Percentiles rank a stretch among this genome's conserved stretches.
Evolutionary conservation across 2,113 vertebrate genomes (phyloP).

Genomic region (Malurus melanocephalus): DNA sequence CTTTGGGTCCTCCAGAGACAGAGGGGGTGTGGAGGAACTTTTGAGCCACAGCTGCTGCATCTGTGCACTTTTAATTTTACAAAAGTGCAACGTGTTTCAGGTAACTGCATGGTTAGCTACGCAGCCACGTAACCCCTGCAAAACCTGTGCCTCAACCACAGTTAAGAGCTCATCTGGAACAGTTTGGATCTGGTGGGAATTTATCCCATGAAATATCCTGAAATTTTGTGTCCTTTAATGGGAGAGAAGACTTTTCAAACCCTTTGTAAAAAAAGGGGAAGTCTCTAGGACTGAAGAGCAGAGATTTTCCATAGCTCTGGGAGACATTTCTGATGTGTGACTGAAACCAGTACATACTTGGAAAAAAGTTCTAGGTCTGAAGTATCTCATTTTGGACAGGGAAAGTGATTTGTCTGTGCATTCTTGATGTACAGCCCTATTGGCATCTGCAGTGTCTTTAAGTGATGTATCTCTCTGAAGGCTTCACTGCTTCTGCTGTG

Average conservation of each 20-base stretch:
- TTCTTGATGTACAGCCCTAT: not conserved
- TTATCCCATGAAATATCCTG: not conserved
- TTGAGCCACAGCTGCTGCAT: not conserved
- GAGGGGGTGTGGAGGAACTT: not conserved
- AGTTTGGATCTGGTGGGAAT: not conserved
- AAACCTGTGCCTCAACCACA: not conserved
- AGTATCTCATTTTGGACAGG: not conserved
- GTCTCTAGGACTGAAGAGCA: not conserved
- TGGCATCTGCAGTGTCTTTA: not conserved
- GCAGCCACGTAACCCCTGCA: not conserved
- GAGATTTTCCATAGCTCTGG: not conserved
- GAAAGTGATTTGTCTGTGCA: not conserved
- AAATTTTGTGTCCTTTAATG: not conserved
- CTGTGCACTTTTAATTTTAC: not conserved
- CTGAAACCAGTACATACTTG: not conserved
- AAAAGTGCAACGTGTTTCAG: not conserved
- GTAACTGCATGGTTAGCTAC: not conserved
- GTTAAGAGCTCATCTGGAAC: not conserved
- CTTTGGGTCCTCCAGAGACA: not conserved
- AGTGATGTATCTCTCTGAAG: conserved; percentile 3
- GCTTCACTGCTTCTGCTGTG: not conserved
- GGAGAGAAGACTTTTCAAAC: not conserved
- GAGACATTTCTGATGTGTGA: not conserved
- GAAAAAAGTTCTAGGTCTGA: not conserved
- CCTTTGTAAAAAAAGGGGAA: not conserved